A percentile compares a stretch with the other conserved stretches of the same genome.
Conservation (phyloP, 2,113 vertebrate genomes). For the Alosa alosa region DNA sequence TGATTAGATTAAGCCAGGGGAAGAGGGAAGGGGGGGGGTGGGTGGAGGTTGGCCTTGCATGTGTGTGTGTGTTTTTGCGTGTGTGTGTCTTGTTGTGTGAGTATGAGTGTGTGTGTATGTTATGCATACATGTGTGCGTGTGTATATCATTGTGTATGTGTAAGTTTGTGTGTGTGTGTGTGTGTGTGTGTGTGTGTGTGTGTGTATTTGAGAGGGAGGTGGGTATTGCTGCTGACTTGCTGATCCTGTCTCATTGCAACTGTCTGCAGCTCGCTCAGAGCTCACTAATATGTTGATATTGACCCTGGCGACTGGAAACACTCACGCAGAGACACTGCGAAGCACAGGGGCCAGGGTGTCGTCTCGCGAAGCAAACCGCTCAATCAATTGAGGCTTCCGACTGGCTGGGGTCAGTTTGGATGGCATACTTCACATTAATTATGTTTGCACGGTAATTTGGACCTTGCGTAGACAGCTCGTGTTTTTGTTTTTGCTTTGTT, state of each 20-base stretch:
- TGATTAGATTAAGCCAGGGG: slow-evolving; percentile 89
- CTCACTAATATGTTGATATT: slow-evolving; percentile 72
- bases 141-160: slow-evolving; percentile 21
- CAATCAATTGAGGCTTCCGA: neutral
- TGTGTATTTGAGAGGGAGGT: slow-evolving; percentile 44
- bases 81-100: neutral
- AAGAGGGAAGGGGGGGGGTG: neutral
- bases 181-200: neutral
- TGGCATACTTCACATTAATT: neutral
- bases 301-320: slow-evolving; percentile 60
- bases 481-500: no score
- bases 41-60: slow-evolving; percentile 46
- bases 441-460: no score
- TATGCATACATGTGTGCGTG: slow-evolving; percentile 21
- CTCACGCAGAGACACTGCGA: slow-evolving; percentile 45
- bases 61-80: slow-evolving; percentile 29
- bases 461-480: no score
- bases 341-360: slow-evolving; percentile 34
- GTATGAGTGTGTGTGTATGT: slow-evolving; percentile 1
- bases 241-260: slow-evolving; percentile 71
- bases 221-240: slow-evolving; percentile 66
- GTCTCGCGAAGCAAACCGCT: slow-evolving; percentile 44
- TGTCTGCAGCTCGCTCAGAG: slow-evolving; percentile 69
- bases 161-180: slow-evolving; percentile 32
- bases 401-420: no score